Base-by-base conservation (phyloP, 2,113 vertebrate genomes). In the Triplophysa dalaica region DNA sequence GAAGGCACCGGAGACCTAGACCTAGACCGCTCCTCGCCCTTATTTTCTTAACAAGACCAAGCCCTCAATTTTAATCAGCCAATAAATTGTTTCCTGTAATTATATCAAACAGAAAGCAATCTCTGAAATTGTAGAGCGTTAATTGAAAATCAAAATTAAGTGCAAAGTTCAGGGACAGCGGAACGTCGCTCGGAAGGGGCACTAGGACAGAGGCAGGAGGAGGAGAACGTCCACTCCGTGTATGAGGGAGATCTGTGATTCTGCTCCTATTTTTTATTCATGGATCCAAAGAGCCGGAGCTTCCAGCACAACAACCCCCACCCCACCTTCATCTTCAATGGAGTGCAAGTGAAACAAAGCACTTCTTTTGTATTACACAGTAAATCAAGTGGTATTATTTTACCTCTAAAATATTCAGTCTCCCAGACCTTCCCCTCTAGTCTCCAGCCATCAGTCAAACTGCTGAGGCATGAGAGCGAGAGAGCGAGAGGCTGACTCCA, bases 331-430 rank as follows among this genome's bases (percentile, higher is more conserved):
- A 72, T 88, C 89, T 87, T 93, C 93, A 92, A 88, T 86, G 88
- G 89, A 90, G 90, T 90, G 84, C 43, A 85, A 90, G 88, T 81
- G 91, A 93, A 92, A 94, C 93, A 94, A 93, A 93, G 92, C 92
- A 90, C 85, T 92, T 90, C 91, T 91, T 93, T 93, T 93, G 92
- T 92, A 90, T 91, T 90, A 93, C 96, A 95, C 94, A 94, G 92
- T 95, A 98, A 98, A 97, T 97, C 95, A 96, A 97, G 94, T 95
- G 95, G 95, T 95, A 96, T 97, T 97, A 96, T 98, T 98, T 93
- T 93, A 93, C 90, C 89, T 86, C 96, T 96, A 95, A 97, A 97
- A 96, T 97, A 95, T 95, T 96, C 95, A 96, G 95, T 93, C 95
- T 98, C 94, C 93, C 92, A 95, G 95, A 96, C 94, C 94, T 97